Evolutionary conservation across 2,888 invertebrate species (phyloP).

Genomic region (Lysandra coridon): DNA sequence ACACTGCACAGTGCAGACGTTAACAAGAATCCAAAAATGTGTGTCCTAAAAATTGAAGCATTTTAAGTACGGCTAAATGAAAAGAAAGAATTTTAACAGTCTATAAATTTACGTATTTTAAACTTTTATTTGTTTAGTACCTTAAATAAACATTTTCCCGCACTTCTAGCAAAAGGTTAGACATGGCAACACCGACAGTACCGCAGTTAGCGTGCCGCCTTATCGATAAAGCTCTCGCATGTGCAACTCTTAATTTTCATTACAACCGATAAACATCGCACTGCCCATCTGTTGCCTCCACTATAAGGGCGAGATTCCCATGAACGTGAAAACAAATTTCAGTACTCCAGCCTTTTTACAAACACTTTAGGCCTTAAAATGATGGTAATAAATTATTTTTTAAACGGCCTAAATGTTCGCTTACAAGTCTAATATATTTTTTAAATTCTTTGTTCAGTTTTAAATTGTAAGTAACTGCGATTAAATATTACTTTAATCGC

Average conservation of each 20-base stretch:
- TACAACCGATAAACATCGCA: slow-evolving; percentile 43
- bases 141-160: background rate
- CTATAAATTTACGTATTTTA: too few relatives aligned
- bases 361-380: background rate
- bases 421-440: background rate
- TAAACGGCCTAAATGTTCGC: background rate
- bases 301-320: slow-evolving; percentile 36
- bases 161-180: slow-evolving; percentile 12
- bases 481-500: background rate
- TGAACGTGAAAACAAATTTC: slow-evolving; percentile 24
- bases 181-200: slow-evolving; percentile 37
- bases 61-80: too few relatives aligned
- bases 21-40: too few relatives aligned
- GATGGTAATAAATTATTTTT: slow-evolving; percentile 4
- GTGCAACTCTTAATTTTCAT: slow-evolving; percentile 41
- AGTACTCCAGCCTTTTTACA: background rate
- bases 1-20: too few relatives aligned
- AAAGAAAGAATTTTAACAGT: too few relatives aligned
- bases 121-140: too few relatives aligned
- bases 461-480: background rate
- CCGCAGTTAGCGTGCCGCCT: slow-evolving; percentile 42
- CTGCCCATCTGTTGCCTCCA: slow-evolving; percentile 41
- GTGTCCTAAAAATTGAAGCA: too few relatives aligned
- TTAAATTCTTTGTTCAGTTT: background rate
- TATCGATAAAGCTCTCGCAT: slow-evolving; percentile 47